These are phyloP conservation scores for Calephelis nemesis DNA, from an alignment of 1,140 invertebrate species.

Conservation along the genomic window DNA sequence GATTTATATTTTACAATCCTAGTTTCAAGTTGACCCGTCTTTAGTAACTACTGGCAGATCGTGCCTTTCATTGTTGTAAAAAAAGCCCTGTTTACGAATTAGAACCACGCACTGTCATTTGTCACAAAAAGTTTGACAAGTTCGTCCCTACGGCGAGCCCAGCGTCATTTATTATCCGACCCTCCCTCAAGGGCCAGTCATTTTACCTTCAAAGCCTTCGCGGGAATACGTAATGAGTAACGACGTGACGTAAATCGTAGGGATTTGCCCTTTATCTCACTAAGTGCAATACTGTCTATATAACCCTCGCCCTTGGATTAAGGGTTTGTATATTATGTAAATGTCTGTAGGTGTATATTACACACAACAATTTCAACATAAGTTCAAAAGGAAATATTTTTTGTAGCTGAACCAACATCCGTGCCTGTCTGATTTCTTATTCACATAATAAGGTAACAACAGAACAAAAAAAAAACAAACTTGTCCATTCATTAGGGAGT, in stretches of 20 bases:
- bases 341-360: neutral
- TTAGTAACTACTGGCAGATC: too few relatives aligned
- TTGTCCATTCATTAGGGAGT: too few relatives aligned
- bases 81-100: conserved; percentile 35
- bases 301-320: conserved; percentile 16
- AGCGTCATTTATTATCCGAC: conserved; percentile 63
- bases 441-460: too few relatives aligned
- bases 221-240: conserved; percentile 69
- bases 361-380: too few relatives aligned
- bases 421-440: too few relatives aligned
- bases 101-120: conserved; percentile 64
- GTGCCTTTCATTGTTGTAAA: neutral
- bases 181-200: conserved; percentile 59
- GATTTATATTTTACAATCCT: too few relatives aligned
- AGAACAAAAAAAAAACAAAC: too few relatives aligned
- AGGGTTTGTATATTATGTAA: conserved; percentile 21
- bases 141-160: conserved; percentile 46
- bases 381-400: too few relatives aligned
- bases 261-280: conserved; percentile 57
- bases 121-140: conserved; percentile 70
- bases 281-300: conserved; percentile 31
- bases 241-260: conserved; percentile 64
- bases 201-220: conserved; percentile 69
- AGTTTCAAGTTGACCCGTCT: too few relatives aligned
- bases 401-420: too few relatives aligned